Conservation (phyloP, 1,140 invertebrate species). For the Bathynomus jamesi region DNA sequence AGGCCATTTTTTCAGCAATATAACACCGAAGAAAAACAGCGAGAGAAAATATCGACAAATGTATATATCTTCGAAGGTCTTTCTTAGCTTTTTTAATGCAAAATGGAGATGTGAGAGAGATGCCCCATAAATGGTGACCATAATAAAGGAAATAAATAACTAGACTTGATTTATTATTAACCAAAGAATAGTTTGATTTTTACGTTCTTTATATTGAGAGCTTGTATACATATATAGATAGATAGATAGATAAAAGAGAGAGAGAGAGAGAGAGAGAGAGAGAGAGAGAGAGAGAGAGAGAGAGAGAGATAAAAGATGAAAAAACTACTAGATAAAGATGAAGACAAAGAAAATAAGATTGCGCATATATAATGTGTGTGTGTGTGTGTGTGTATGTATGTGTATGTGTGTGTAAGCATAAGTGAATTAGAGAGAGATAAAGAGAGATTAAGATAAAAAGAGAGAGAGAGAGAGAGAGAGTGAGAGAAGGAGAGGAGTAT, state of each 20-base stretch:
- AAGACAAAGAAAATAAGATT: not conserved
- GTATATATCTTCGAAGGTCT: too few species aligned
- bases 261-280: not conserved
- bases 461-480: not conserved
- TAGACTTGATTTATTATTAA: not conserved
- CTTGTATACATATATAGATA: not conserved
- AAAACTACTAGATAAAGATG: not conserved
- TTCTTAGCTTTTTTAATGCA: too few species aligned
- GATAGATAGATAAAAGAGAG: not conserved
- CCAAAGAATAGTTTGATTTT: not conserved
- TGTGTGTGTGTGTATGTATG: not conserved
- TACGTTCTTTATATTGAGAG: too few species aligned
- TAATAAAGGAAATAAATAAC: too few species aligned
- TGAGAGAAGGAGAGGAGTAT: not conserved
- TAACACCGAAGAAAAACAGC: too few species aligned
- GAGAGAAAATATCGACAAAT: too few species aligned
- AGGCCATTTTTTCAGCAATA: not conserved
- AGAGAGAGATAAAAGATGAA: not conserved
- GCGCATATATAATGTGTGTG: not conserved
- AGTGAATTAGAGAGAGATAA: not conserved
- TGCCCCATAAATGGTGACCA: too few species aligned
- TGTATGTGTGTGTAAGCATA: not conserved
- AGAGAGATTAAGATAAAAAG: not conserved
- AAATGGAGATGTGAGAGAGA: too few species aligned
- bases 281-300: not conserved